A percentile compares a stretch with the other conserved stretches of the same genome.
Evolutionary conservation across 1,140 invertebrate species (phyloP).

Genomic region (Sminthurides bifidus): DNA sequence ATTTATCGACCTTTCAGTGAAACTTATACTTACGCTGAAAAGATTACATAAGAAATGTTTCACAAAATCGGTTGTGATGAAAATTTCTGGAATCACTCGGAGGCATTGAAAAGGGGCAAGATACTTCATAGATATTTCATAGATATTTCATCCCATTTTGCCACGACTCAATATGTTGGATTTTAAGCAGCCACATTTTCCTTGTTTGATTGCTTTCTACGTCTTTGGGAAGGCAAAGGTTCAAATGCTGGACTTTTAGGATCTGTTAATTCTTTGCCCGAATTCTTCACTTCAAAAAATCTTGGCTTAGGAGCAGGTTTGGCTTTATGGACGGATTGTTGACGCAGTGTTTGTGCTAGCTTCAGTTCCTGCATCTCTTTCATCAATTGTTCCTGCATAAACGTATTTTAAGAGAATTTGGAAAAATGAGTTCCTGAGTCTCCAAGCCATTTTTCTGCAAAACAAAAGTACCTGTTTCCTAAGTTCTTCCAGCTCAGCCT

Average conservation of each 20-base stretch:
- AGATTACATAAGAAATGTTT: background rate
- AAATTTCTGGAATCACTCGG: too few relatives aligned
- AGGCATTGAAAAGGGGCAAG: too few relatives aligned
- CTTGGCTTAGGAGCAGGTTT: slow-evolving; percentile 15
- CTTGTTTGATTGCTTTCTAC: background rate
- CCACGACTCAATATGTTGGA: background rate
- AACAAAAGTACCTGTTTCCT: slow-evolving; percentile 16
- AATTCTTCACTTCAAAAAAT: slow-evolving; percentile 18
- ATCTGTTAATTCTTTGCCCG: slow-evolving; percentile 20
- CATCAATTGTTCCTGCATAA: slow-evolving; percentile 10
- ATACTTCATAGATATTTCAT: background rate
- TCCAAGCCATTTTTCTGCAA: background rate
- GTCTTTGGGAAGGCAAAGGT: slow-evolving; percentile 19
- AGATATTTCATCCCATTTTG: background rate
- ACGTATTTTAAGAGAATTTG: background rate
- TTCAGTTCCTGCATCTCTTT: slow-evolving; percentile 15
- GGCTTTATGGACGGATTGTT: slow-evolving; percentile 21
- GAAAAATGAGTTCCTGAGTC: background rate
- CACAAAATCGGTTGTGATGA: too few relatives aligned
- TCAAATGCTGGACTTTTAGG: slow-evolving; percentile 25
- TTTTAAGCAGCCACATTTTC: background rate
- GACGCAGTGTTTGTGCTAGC: background rate
- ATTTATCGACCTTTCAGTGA: too few relatives aligned
- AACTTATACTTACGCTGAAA: too few relatives aligned
- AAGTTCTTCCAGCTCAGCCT: slow-evolving; percentile 35